phyloP scores from a whole-genome alignment of 1,140 invertebrate genomes.

The Lanistes nyassanus region DNA sequence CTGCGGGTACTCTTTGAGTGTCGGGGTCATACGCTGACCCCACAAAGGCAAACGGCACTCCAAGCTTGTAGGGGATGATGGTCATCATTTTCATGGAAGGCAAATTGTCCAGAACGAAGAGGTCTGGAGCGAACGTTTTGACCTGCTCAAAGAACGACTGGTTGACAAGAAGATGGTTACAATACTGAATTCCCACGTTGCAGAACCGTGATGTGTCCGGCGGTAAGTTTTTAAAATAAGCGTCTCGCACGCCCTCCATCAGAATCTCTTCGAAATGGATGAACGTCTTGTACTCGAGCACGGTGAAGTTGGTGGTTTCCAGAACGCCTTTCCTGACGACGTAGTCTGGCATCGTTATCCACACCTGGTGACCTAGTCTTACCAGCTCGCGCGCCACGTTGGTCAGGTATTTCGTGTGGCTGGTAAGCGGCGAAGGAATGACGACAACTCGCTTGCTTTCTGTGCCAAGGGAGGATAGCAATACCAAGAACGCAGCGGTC shows the following conservation, averaged over 20 bases:
- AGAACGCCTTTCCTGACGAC: slow-evolving; percentile 8
- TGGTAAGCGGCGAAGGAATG: slow-evolving; percentile 12
- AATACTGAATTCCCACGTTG: too few relatives aligned
- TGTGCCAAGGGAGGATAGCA: not conserved
- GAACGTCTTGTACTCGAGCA: not conserved
- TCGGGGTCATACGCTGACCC: slow-evolving; percentile 13
- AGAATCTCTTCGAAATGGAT: not conserved
- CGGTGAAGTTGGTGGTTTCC: slow-evolving; percentile 16
- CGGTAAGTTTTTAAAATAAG: not conserved
- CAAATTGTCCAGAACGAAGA: slow-evolving; percentile 27
- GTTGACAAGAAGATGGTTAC: not conserved
- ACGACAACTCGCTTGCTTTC: slow-evolving; percentile 18
- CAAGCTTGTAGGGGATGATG: slow-evolving; percentile 28
- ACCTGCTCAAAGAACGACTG: not conserved
- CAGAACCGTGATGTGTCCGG: not conserved
- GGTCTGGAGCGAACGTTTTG: not conserved
- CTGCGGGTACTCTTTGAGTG: slow-evolving; percentile 16
- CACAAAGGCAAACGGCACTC: slow-evolving; percentile 26
- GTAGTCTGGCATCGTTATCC: slow-evolving; percentile 22
- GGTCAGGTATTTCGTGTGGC: slow-evolving; percentile 18
- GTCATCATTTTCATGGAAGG: slow-evolving; percentile 15
- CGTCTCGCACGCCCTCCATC: not conserved
- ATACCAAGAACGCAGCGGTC: too few relatives aligned
- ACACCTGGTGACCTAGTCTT: slow-evolving; percentile 23
- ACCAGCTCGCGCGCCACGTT: slow-evolving; percentile 15